Base-by-base conservation (phyloP, 2,888 invertebrate genomes). In the Drosophila seclusa region DNA sequence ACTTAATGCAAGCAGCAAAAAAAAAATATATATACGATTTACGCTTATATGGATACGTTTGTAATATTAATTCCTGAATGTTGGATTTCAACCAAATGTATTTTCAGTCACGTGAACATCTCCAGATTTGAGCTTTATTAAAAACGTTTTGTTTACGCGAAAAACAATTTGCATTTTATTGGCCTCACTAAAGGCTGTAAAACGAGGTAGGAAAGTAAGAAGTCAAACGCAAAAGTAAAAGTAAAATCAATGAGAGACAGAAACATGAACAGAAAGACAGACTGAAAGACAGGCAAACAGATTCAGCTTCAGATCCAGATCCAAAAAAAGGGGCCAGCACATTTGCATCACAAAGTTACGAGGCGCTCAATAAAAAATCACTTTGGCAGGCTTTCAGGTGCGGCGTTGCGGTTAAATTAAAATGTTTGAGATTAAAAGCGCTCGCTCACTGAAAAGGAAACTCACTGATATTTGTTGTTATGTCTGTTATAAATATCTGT, bases 121-220 rank as follows among this genome's bases (percentile, higher is more conserved):
- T 16, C 54, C 62, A 72, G 58, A 27, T 36, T 54, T 45, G 8
- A 54, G 53, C 52, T 68, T 71, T 59, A 73, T 69, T 68, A 61
- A 62, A 78, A 59, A 32, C 78, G 73, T 57, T 81, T 75, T 81
- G 80, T 76, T 79, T 77, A 76, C 70, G 77, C 72, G 74, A 57
- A 62, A 74, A 78, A 69, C 68, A 87, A 87, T 86, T 86, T 86
- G 87, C 85, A 86, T 86, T 86, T 86, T 86, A 86, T 86, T 86
- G 85, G 83, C 71, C 78, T 72, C 67, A 63, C 40, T 65, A 57
- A 71, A 63, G 62, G 29, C 75, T 62, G 67, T 60, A 67, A 53
- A 29, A 40, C 36, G 45, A 40, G 40, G 42, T 21, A 21, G 11
- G 11, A 42, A 21, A 42, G 21, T 59, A 50, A 67, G 42, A 42